Evolutionary conservation across 2,888 invertebrate species (phyloP).

Genomic region (Cotesia congregata): DNA sequence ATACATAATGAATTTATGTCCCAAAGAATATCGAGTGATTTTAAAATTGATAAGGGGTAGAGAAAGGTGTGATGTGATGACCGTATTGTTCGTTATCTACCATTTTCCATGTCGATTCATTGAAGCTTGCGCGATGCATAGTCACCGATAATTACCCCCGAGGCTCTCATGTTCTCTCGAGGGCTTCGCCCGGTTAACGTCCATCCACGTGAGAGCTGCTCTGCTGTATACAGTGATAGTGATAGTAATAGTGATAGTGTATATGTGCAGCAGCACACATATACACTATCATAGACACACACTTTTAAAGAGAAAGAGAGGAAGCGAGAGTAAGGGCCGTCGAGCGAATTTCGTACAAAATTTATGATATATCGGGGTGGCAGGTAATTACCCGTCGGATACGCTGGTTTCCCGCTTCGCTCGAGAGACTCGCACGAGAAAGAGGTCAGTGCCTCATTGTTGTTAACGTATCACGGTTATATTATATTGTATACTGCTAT

Average conservation of each 20-base stretch:
- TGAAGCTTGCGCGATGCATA: conserved; percentile 43
- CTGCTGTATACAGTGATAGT: conserved; percentile 29
- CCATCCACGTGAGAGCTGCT: conserved; percentile 25
- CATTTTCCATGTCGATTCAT: conserved; percentile 55
- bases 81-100: conserved; percentile 58
- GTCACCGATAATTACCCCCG: conserved; percentile 61
- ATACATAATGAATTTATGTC: neutral
- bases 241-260: conserved; percentile 15
- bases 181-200: conserved; percentile 36
- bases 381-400: conserved; percentile 60
- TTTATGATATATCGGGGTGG: conserved; percentile 59
- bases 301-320: conserved; percentile 5
- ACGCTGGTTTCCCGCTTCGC: conserved; percentile 47
- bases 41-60: conserved; percentile 41
- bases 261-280: neutral
- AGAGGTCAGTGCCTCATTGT: conserved; percentile 40
- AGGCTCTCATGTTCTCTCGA: conserved; percentile 45
- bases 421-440: conserved; percentile 36
- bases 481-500: neutral
- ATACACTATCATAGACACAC: neutral
- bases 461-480: conserved; percentile 30
- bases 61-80: conserved; percentile 55
- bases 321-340: conserved; percentile 26
- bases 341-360: conserved; percentile 58
- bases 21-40: conserved; percentile 22